phyloP scores from a whole-genome alignment of 2,113 vertebrate species.

The Perognathus longimembris region DNA sequence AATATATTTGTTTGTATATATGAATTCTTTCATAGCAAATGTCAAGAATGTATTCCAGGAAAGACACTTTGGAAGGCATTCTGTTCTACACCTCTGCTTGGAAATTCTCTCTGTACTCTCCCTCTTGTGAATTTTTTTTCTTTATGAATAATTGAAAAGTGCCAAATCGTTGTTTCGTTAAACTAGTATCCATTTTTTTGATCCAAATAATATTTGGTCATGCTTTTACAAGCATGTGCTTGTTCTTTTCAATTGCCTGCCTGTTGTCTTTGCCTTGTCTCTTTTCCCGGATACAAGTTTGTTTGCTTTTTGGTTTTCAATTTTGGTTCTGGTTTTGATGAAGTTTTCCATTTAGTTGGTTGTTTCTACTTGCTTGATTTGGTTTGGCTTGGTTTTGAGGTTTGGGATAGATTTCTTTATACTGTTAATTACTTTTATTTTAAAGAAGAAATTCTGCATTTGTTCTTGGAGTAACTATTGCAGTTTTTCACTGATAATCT shows the following conservation, averaged over 20 bases:
- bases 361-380: background rate
- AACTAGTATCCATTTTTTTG: background rate
- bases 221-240: background rate
- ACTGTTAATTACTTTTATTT: constrained; percentile 23
- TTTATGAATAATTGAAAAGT: background rate
- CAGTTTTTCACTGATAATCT: constrained; percentile 6
- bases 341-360: too few relatives aligned
- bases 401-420: background rate
- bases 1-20: background rate
- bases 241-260: background rate
- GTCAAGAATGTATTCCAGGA: background rate
- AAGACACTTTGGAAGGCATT: background rate
- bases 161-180: background rate
- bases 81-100: background rate
- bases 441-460: background rate
- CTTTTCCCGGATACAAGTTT: constrained; percentile 4
- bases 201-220: background rate
- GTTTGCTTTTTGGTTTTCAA: background rate
- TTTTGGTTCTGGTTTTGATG: background rate
- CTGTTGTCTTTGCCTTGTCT: background rate
- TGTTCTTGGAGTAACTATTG: background rate
- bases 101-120: background rate
- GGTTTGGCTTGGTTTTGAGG: background rate
- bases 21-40: constrained; percentile 29
- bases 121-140: constrained; percentile 23